Evolutionary conservation across 1,140 invertebrate genomes (phyloP).

Genomic region (Periplaneta americana): DNA sequence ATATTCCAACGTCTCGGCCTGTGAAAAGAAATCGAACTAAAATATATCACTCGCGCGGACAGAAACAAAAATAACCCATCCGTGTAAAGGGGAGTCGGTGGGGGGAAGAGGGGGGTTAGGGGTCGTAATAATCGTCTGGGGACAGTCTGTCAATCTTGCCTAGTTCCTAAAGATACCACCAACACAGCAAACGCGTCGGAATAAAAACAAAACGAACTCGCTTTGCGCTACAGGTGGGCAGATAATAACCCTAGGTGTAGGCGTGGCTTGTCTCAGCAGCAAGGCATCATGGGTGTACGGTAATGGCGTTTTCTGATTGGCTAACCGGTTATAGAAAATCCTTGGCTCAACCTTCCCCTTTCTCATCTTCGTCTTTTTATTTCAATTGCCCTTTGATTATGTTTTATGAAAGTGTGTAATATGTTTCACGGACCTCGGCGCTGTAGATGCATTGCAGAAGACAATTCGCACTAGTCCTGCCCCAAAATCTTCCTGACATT

Average conservation of each 20-base stretch:
- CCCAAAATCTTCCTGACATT: background rate
- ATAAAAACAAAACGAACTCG: background rate
- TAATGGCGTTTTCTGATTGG: background rate
- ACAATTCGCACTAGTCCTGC: background rate
- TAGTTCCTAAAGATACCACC: background rate
- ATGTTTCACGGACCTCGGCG: background rate
- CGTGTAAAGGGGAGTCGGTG: background rate
- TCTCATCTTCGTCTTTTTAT: background rate
- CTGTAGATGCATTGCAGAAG: background rate
- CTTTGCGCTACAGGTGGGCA: background rate
- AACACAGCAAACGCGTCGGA: background rate
- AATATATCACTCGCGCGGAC: too few species aligned
- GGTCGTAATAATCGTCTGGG: background rate
- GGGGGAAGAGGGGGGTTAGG: background rate
- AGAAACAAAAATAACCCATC: background rate
- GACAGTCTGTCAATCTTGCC: background rate
- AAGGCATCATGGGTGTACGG: background rate
- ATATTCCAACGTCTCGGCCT: background rate
- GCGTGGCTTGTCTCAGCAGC: background rate
- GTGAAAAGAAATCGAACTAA: background rate
- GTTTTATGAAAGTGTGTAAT: background rate
- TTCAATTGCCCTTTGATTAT: background rate
- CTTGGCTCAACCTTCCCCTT: background rate
- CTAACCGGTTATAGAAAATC: background rate
- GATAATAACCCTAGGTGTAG: background rate